A percentile compares a stretch with the other conserved stretches of the same genome.
phyloP scores from a whole-genome alignment of 1,140 invertebrate species.

The Drosophila guanche region DNA sequence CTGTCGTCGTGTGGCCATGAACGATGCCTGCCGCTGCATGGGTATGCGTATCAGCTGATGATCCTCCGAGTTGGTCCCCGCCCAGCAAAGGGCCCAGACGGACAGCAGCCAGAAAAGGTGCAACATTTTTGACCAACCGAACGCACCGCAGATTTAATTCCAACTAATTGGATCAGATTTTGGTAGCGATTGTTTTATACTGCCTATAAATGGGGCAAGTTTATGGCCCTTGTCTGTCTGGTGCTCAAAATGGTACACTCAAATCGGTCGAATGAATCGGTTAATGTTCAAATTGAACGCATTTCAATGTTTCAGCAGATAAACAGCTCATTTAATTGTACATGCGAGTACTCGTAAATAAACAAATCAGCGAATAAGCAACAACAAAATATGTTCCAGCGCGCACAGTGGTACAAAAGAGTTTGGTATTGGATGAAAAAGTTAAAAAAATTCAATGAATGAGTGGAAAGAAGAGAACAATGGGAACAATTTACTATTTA shows the following conservation, averaged over 20 bases:
- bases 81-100: slow-evolving; percentile 4
- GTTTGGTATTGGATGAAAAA: background rate
- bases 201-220: slow-evolving; percentile 37
- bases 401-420: slow-evolving; percentile 9
- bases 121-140: slow-evolving; percentile 23
- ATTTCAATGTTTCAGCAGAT: slow-evolving; percentile 45
- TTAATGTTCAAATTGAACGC: slow-evolving; percentile 27
- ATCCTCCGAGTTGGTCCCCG: background rate
- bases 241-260: slow-evolving; percentile 31
- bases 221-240: slow-evolving; percentile 34
- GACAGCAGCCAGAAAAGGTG: slow-evolving; percentile 13
- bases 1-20: slow-evolving; percentile 40
- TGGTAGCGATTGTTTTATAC: slow-evolving; percentile 45
- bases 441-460: background rate
- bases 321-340: slow-evolving; percentile 46
- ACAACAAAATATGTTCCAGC: slow-evolving; percentile 14
- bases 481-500: no score
- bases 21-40: slow-evolving; percentile 43
- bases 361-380: slow-evolving; percentile 41
- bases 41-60: slow-evolving; percentile 40
- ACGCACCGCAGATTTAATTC: slow-evolving; percentile 12
- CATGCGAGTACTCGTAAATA: slow-evolving; percentile 9
- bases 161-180: slow-evolving; percentile 33
- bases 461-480: no score
- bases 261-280: slow-evolving; percentile 32